Evolutionary conservation across 2,797 vertebrate species (phyloP), one percentile per base, ranked within the genome.

Genomic region (Bucorvus abyssinicus): DNA sequence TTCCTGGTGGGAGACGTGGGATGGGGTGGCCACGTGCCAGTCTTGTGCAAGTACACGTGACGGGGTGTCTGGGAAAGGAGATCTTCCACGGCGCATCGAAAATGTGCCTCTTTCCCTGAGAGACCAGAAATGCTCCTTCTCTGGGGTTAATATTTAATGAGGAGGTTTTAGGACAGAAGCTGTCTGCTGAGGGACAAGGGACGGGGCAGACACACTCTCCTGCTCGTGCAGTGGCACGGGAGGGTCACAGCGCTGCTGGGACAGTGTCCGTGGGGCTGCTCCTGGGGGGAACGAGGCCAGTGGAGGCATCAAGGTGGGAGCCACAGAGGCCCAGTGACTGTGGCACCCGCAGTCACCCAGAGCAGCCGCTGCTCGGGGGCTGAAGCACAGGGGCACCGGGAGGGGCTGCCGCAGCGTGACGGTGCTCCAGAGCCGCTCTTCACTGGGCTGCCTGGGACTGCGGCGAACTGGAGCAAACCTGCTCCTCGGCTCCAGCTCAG

Each of bases 101-200:
- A 85, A 90, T 53, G 49, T 34, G 90, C 76, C 87, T 74, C 81
- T 74, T 90, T 78, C 91, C 93, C 94, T 17, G 84, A 18, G 91
- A 95, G 70, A 88, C 36, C 90, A 5, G 12, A 87, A 68, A 50
- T 32, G 87, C 90, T 95, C 6, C 3, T 8, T 87, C 81, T 94
- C 93, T 19, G 61, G 77, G 76, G 93, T 97, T 93, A 96, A 96
- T 97, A 90, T 95, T 97, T 95, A 89, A 97, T 96, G 95, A 96
- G 95, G 88, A 2, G 26, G 55, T 29, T 93, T 75, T 29, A 22
- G 95, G 96, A 90, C 55, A 67, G 79, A 57, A 61, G 83, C 65
- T 45, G 78, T 65, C 55, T 92, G 67, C 70, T 3, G 18, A 40
- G 38, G 38, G 38, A 40, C 38, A 12, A 65, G 67, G 91, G 90